Conservation (phyloP, 1,140 invertebrate genomes). For the Thrips palmi region DNA sequence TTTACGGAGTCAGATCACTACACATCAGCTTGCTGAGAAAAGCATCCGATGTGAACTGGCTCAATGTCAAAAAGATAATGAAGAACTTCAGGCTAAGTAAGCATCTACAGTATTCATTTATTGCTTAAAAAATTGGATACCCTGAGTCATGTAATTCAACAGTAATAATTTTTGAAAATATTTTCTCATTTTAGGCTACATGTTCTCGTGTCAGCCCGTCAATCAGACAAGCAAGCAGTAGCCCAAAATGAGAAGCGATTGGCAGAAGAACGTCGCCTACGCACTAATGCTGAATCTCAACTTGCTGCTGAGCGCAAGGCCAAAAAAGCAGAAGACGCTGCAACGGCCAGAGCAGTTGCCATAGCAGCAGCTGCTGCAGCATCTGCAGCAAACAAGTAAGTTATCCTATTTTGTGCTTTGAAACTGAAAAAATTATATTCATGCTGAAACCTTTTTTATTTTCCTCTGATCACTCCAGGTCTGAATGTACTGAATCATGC, state of each 20-base stretch:
- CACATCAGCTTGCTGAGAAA: constrained; percentile 44
- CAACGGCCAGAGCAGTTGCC: constrained; percentile 24
- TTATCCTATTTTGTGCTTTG: neutral
- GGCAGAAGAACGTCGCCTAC: constrained; percentile 62
- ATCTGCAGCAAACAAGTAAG: constrained; percentile 12
- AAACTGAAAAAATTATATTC: constrained; percentile 1
- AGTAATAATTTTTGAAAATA: constrained; percentile 2
- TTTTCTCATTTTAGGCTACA: constrained; percentile 35
- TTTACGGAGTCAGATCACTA: constrained; percentile 56
- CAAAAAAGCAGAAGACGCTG: constrained; percentile 27
- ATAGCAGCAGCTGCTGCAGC: constrained; percentile 21
- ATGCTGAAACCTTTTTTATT: neutral
- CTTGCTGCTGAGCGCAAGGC: constrained; percentile 53
- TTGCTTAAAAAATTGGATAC: too few species aligned
- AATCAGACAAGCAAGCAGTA: constrained; percentile 61
- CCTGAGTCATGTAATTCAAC: constrained; percentile 12
- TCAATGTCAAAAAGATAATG: constrained; percentile 63
- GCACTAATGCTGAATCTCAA: constrained; percentile 54
- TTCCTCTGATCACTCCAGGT: constrained; percentile 21
- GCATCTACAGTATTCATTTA: constrained; percentile 20
- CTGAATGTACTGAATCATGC: constrained; percentile 58
- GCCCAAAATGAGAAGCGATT: constrained; percentile 58
- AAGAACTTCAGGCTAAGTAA: constrained; percentile 60
- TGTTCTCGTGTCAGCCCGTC: constrained; percentile 45
- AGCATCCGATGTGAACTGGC: constrained; percentile 52